Evolutionary conservation across 2,113 vertebrate genomes (phyloP).

Genomic region (Cervus canadensis): DNA sequence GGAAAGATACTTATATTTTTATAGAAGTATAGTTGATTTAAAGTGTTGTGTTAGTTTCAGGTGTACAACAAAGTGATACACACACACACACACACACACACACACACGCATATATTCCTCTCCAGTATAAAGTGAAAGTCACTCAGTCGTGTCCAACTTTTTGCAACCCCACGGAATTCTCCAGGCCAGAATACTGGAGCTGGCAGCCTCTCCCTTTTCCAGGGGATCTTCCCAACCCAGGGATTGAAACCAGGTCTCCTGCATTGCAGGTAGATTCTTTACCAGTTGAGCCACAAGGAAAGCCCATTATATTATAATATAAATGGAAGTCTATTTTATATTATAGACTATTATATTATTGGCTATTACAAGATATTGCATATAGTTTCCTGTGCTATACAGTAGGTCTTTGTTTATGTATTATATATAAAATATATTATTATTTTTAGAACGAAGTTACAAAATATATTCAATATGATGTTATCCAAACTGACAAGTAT

Average conservation of each 20-base stretch:
- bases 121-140: not conserved
- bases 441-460: not conserved
- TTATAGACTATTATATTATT: not conserved
- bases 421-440: not conserved
- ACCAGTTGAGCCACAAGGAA: not conserved
- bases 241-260: not conserved
- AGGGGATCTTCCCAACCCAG: not conserved
- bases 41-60: not conserved
- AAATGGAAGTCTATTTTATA: not conserved
- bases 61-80: not conserved
- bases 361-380: not conserved
- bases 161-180: not conserved
- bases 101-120: rapidly evolving
- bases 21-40: not conserved
- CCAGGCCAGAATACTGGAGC: not conserved
- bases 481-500: not conserved
- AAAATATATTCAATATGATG: not conserved
- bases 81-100: not conserved
- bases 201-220: not conserved
- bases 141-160: not conserved
- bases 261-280: not conserved
- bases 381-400: not conserved
- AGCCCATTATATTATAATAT: not conserved
- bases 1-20: not conserved
- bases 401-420: not conserved